Base-by-base conservation (phyloP, 2,888 invertebrate genomes). In the Ommatoiulus sabulosus region DNA sequence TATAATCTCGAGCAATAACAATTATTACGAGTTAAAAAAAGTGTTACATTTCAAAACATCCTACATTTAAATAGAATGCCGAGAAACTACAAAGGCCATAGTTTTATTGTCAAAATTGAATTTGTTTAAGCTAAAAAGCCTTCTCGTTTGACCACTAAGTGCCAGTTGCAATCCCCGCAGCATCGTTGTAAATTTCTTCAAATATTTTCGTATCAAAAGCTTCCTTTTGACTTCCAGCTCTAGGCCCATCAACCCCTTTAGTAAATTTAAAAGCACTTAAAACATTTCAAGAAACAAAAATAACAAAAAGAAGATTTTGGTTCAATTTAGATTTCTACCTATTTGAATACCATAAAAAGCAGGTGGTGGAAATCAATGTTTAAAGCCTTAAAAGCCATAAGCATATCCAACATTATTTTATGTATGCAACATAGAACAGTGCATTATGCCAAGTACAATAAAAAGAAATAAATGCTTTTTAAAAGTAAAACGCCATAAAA, bases 231-330 rank as follows among this genome's bases (percentile, higher is more conserved):
- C 63, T 63, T 63, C 4, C n/a, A 63, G 63, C 63, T 12, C 20
- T 17, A 63, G 63, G 63, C 63, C 20, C 63, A 63, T 63, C 63
- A 63, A 63, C 63, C 63, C 63, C 63, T 63, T 63, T 63, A 63
- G 63, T 63, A 63, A 63, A 63, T 63, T 63, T 63, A 63, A 63
- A 63, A 63, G 63, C 63, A 63, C 63, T 63, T 63, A 63, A 63
- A 63, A 63, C 20, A 63, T 63, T 63, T 63, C 63, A 63, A 63
- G 63, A 63, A 63, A 63, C 63, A 63, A 63, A 1, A 63, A 63
- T 63, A 63, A 63, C 63, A 63, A 63, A 8, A 63, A 63, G 63
- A 63, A 63, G 63, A 63, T 63, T 63, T 63, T 63, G n/a, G 63
- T 63, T 63, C 63, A 63, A 63, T 63, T 63, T 63, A 63, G 63